phyloP scores from a whole-genome alignment of 2,797 vertebrate species.

The Heliangelus exortis region DNA sequence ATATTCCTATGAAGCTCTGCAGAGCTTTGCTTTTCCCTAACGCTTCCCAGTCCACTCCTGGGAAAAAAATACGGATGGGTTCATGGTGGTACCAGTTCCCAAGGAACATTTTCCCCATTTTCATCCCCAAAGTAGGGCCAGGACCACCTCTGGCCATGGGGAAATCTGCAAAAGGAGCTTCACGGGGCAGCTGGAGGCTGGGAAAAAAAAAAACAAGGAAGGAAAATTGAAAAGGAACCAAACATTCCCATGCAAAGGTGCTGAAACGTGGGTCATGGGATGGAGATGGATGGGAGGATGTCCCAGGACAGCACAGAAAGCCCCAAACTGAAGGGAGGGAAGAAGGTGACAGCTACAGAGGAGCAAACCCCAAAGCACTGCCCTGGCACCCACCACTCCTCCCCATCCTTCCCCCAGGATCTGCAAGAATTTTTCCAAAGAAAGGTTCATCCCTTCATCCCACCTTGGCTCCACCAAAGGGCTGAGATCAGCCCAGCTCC shows the following conservation, averaged over 20 bases:
- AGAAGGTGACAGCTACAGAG: not conserved
- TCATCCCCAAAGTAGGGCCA: not conserved
- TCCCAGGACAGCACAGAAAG: not conserved
- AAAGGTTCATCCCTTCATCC: not conserved
- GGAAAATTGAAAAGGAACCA: not conserved
- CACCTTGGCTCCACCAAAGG: not conserved
- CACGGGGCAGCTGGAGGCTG: not conserved
- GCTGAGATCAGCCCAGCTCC: too few relatives aligned
- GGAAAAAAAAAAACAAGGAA: not conserved
- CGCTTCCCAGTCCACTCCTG: too few relatives aligned
- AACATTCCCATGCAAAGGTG: not conserved
- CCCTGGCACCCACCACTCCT: not conserved
- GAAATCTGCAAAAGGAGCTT: not conserved
- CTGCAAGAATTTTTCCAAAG: not conserved
- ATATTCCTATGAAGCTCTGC: not conserved
- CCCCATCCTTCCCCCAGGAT: not conserved
- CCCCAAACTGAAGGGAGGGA: not conserved
- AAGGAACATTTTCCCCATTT: not conserved
- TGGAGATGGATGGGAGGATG: not conserved
- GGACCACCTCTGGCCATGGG: not conserved
- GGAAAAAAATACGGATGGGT: not conserved
- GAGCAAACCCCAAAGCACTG: not conserved
- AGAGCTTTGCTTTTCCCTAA: not conserved
- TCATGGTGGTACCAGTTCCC: fast-evolving
- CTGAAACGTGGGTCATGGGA: not conserved